Base-by-base conservation (phyloP, 2,113 vertebrate genomes). In the Ia io region DNA sequence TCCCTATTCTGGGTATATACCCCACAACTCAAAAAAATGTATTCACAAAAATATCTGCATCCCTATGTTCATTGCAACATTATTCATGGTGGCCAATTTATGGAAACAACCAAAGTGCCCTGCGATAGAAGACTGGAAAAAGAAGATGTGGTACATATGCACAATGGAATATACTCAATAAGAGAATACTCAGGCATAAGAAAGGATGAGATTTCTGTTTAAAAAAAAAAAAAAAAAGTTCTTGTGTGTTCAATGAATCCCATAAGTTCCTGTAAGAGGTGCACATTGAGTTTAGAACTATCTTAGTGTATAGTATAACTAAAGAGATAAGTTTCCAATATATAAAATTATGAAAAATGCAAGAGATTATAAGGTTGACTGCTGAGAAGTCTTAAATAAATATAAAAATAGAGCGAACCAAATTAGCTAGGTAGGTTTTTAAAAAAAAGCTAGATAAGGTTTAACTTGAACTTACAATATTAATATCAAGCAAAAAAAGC, bases 341-440 rank as follows among this genome's bases (percentile, higher is more conserved):
- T 20, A 91, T 65, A 74, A n/a, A 85, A 13, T 12, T 70, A 84
- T 5, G 30, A 14, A 20, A 88, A 32, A 78, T 44, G 23, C 11
- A 90, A 90, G 44, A 91, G 23, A 78, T 9, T 71, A 3, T 10
- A 87, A 85, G 2, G 5, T 63, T 23, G 32, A 88, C n/a, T 42
- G 2, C 13, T 77, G 56, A 20, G 74, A 42, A n/a, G n/a, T 28
- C 13, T 70, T 65, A 69, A 18, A 37, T 30, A 84, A 89, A 71
- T 84, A 79, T 78, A 71, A 89, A 92, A 92, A 88, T 59, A 59
- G 28, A 89, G 22, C 53, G 13, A 25, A 10, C 51, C 2, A 89
- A 92, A 67, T 67, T 70, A 91, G 3, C 47, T 79, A 44, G 49
- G 18, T 32, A 80, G 22, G 12, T 70, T 80, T 80, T 11, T 13